Evolutionary conservation across 2,888 invertebrate species (phyloP).

Genomic region (Orthonevra nobilis): DNA sequence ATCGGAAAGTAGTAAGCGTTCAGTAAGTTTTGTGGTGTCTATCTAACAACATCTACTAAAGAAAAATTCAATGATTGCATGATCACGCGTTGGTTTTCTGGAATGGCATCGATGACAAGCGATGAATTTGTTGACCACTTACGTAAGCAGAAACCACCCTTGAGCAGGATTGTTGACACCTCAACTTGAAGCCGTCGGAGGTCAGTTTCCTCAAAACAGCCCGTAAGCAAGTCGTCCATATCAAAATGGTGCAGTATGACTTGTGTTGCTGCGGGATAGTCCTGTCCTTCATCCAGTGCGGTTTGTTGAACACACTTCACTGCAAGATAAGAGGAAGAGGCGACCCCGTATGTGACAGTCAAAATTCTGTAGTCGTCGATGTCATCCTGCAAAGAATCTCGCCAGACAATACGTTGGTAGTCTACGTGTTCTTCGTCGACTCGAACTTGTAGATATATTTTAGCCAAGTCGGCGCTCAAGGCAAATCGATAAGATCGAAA

Average conservation of each 20-base stretch:
- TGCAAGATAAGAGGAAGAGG: background rate
- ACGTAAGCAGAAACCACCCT: constrained; percentile 41
- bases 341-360: background rate
- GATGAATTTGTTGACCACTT: constrained; percentile 61
- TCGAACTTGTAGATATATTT: background rate
- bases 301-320: too few relatives aligned
- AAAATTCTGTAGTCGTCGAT: background rate
- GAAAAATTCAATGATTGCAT: too few relatives aligned
- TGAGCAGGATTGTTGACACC: too few relatives aligned
- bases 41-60: constrained; percentile 2
- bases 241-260: constrained; percentile 42
- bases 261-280: constrained; percentile 19
- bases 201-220: too few relatives aligned
- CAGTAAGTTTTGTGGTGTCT: too few relatives aligned
- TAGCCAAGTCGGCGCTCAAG: background rate
- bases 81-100: too few relatives aligned
- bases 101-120: too few relatives aligned
- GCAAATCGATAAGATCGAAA: background rate
- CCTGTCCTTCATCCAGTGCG: constrained; percentile 17
- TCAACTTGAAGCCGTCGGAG: too few relatives aligned
- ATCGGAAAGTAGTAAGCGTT: constrained; percentile 33
- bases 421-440: background rate
- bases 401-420: background rate
- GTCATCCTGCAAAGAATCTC: background rate
- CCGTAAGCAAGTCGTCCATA: constrained; percentile 45